Evolutionary conservation across 2,113 vertebrate species (phyloP).

Genomic region (Phrynocephalus versicolor): DNA sequence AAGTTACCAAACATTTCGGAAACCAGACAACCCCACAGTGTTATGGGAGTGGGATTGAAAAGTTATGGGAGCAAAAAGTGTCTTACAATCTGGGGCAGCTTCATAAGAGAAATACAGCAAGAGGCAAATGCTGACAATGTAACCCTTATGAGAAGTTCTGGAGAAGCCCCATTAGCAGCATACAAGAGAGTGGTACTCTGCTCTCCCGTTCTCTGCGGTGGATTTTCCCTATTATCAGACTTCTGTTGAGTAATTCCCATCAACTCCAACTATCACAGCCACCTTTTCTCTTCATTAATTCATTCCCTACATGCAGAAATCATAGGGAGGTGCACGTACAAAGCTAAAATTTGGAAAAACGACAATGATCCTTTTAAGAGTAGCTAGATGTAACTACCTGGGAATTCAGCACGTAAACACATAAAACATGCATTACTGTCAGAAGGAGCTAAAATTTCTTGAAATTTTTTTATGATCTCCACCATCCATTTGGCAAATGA

Average conservation of each 20-base stretch:
- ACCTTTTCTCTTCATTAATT: constrained; percentile 22
- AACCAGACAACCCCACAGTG: constrained; percentile 14
- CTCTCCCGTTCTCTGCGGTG: not conserved
- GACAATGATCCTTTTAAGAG: constrained; percentile 51
- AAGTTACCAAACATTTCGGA: not conserved
- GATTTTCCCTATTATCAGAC: constrained; percentile 37
- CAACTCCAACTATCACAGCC: constrained; percentile 22
- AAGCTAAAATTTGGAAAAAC: constrained; percentile 28
- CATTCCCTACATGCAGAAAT: not conserved
- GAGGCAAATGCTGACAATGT: constrained; percentile 13
- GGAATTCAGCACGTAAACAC: constrained; percentile 52
- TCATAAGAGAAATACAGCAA: not conserved
- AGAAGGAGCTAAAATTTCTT: constrained; percentile 51
- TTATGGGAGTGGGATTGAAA: constrained; percentile 32
- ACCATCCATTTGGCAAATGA: constrained; percentile 65
- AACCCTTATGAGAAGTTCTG: constrained; percentile 30
- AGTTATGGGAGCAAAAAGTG: not conserved
- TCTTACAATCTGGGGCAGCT: constrained; percentile 27
- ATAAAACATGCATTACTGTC: constrained; percentile 68
- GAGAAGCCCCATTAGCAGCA: constrained; percentile 50
- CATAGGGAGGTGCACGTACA: constrained; percentile 38
- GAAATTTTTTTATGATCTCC: constrained; percentile 30
- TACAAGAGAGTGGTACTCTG: constrained; percentile 6
- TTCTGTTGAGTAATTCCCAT: constrained; percentile 27
- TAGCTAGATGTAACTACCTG: constrained; percentile 61